Evolutionary conservation across 2,113 vertebrate genomes (phyloP), one percentile per base, ranked within the genome.

Genomic region (Charina bottae): DNA sequence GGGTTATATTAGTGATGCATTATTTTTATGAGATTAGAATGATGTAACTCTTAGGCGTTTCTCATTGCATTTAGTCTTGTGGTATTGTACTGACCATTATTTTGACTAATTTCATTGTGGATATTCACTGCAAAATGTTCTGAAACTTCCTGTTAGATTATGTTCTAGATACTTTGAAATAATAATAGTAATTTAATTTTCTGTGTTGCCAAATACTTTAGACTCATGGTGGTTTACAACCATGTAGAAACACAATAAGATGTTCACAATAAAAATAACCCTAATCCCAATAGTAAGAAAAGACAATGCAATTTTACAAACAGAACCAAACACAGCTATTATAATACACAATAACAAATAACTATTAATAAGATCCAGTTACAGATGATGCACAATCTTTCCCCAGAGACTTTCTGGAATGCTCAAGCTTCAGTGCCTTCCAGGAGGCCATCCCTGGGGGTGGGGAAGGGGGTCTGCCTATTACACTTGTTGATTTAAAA

Each of bases 321-420:
- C 72, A 21, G 72, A 78, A 78, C 72, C 33, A 21, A 78, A 42
- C 33, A 42, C 33, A 10, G 72, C 72, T 78, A 78, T 78, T 78
- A 78, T 78, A 78, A 78, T 78, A 78, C 33, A 42, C 72, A 78
- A 72, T 78, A 78, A 42, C 33, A 78, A 78, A 78, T 78, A 78
- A 78, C 72, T 78, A 78, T 78, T 78, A 78, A 78, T 78, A 78
- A 42, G 72, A 78, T 78, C 72, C 72, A 78, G 17, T 78, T 78
- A 78, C 33, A 78, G 37, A 78, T 42, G 72, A 23, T 21, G 72
- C 17, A 78, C 72, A 78, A 78, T 19, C 33, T 78, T 78, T 42
- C 72, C 33, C n/a, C 8, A 17, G 33, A 42, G 72, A 1, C 7
- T 78, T 78, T 42, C 19, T 78, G 72, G 33, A 78, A 78, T 78